Conservation (phyloP, 1,140 invertebrate species). For the Philotrypesis tridentata region DNA sequence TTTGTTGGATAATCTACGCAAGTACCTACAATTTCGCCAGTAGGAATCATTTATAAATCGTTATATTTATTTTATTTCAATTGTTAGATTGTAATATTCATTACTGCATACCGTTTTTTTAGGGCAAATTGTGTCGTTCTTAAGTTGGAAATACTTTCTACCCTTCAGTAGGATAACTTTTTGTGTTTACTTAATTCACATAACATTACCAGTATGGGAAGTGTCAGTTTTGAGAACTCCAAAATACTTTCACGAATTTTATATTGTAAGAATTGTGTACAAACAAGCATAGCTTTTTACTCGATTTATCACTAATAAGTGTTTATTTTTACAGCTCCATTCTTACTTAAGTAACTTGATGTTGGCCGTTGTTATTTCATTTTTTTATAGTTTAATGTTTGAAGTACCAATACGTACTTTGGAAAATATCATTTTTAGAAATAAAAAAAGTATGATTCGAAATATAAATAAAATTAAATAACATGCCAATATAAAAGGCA, state of each 20-base stretch:
- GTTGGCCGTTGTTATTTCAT: neutral
- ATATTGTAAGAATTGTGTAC: constrained; percentile 28
- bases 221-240: constrained; percentile 24
- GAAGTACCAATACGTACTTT: constrained; percentile 26
- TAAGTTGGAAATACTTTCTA: constrained; percentile 74
- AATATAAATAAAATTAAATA: no score
- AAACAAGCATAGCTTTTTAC: no score
- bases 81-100: neutral
- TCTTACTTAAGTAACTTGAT: constrained; percentile 12
- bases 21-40: constrained; percentile 63
- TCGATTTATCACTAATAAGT: neutral
- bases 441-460: no score
- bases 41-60: neutral
- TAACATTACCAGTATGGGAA: constrained; percentile 49
- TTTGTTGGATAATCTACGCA: constrained; percentile 73
- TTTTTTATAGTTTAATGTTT: constrained; percentile 27
- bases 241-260: constrained; percentile 14
- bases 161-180: constrained; percentile 77
- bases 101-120: constrained; percentile 28
- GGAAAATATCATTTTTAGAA: constrained; percentile 27
- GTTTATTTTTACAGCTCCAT: constrained; percentile 4
- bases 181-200: constrained; percentile 76
- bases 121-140: constrained; percentile 73
- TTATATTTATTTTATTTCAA: neutral
- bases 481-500: no score